Evolutionary conservation across 2,113 vertebrate species (phyloP).

Genomic region (Epinephelus fuscoguttatus): DNA sequence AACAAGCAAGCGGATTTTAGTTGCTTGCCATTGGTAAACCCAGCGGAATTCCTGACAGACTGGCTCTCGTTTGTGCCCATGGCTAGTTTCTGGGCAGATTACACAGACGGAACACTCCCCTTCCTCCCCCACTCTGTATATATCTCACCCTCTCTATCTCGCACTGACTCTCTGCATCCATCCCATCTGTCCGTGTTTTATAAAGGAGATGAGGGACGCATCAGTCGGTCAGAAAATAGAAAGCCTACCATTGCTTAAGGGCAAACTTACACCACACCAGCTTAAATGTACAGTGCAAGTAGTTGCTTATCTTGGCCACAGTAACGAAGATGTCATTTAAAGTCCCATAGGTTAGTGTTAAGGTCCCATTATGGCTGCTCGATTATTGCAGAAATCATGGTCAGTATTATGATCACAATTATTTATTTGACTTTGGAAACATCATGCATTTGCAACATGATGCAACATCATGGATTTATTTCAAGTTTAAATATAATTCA

Average conservation of each 20-base stretch:
- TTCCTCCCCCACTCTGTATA: conserved; percentile 54
- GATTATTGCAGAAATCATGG: too few species aligned
- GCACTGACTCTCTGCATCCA: conserved; percentile 54
- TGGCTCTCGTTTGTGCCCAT: conserved; percentile 44
- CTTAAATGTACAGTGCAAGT: not conserved
- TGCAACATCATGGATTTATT: too few species aligned
- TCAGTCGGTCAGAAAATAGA: conserved; percentile 46
- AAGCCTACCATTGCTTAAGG: conserved; percentile 28
- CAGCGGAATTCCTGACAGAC: conserved; percentile 37
- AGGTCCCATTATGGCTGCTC: too few species aligned
- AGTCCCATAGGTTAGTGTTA: not conserved
- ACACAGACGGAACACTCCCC: conserved; percentile 52
- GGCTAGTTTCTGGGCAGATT: conserved; percentile 81
- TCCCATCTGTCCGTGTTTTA: conserved; percentile 75
- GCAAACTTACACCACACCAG: conserved; percentile 18
- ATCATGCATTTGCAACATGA: too few species aligned
- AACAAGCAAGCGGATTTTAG: not conserved
- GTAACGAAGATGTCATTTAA: not conserved
- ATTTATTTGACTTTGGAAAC: too few species aligned
- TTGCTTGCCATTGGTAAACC: conserved; percentile 16
- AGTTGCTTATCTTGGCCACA: conserved; percentile 3
- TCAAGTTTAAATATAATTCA: too few species aligned
- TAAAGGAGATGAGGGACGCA: conserved; percentile 59
- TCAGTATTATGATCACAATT: too few species aligned
- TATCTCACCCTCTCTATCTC: conserved; percentile 63